Evolutionary conservation across 2,797 vertebrate species (phyloP).

Genomic region (Hirundo rustica): DNA sequence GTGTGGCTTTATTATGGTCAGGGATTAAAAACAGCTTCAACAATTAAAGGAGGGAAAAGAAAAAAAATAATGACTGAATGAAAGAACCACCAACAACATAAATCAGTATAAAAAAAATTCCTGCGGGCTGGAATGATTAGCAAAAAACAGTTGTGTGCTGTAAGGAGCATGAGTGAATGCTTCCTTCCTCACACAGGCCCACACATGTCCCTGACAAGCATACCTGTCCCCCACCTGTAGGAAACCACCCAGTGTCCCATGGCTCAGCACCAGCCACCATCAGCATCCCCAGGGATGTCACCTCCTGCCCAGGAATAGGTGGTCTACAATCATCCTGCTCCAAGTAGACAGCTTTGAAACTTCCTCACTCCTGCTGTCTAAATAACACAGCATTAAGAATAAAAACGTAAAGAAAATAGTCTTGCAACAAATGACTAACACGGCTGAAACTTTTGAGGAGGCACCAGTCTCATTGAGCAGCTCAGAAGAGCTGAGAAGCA

Average conservation of each 20-base stretch:
- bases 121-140: conserved; percentile 33
- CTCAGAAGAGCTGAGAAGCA: background rate
- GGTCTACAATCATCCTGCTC: conserved; percentile 18
- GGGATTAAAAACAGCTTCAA: conserved; percentile 60
- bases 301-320: background rate
- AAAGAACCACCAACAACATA: conserved; percentile 12
- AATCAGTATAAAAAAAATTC: conserved; percentile 35
- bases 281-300: background rate
- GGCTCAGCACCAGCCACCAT: background rate
- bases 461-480: background rate
- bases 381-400: background rate
- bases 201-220: background rate
- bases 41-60: conserved; percentile 22
- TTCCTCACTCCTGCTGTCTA: conserved; percentile 23
- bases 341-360: conserved; percentile 48
- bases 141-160: background rate
- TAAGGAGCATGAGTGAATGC: background rate
- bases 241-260: background rate
- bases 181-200: background rate
- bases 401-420: conserved; percentile 48
- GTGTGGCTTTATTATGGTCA: conserved; percentile 63
- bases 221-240: background rate
- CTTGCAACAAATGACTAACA: conserved; percentile 48
- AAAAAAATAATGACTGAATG: background rate
- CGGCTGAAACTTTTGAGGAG: conserved; percentile 51